Base-by-base conservation (phyloP, 2,888 invertebrate genomes). In the Perizoma flavofasciatum region DNA sequence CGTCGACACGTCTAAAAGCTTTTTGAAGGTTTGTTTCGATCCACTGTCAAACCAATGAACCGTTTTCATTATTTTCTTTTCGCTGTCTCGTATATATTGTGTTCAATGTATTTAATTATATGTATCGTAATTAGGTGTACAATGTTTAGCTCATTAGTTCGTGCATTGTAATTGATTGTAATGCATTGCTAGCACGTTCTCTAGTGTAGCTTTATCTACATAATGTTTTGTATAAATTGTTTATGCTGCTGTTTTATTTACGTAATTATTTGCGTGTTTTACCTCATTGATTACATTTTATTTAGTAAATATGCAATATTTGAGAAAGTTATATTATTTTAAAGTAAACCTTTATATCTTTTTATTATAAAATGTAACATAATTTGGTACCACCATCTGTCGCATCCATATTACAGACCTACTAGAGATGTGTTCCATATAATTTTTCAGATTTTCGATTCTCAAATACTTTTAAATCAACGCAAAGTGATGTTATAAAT, bases 101-200 rank as follows among this genome's bases (percentile, higher is more conserved):
- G 43, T 44, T n/a, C 35, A n/a, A 6, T 56, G 32, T n/a, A 41
- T 47, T 53, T 44, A 49, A 37, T 39, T 49, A n/a, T n/a, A n/a
- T 34, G 44, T 58, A 58, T 49, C 39, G 33, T 58, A 53, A 58
- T 52, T 43, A 57, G 45, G 34, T 56, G 41, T 11, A 46, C 35
- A 10, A 35, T 52, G 41, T 59, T 64, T 61, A 47, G 46, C 41
- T 62, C 55, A 65, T 66, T 66, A 61, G 63, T 56, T 63, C 37
- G 43, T 59, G 63, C 49, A 64, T 65, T 37, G 43, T 50, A 55
- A 59, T 63, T 63, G 54, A 59, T 65, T 68, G 44, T 59, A 55
- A 52, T 48, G 57, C 55, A 65, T 64, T 66, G 58, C 71, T 58
- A 55, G 47, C 59, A 53, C 59, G 56, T 55, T 51, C 47, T 35